Conservation (phyloP, 2,888 invertebrate genomes). For the Phaonia tiefii region DNA sequence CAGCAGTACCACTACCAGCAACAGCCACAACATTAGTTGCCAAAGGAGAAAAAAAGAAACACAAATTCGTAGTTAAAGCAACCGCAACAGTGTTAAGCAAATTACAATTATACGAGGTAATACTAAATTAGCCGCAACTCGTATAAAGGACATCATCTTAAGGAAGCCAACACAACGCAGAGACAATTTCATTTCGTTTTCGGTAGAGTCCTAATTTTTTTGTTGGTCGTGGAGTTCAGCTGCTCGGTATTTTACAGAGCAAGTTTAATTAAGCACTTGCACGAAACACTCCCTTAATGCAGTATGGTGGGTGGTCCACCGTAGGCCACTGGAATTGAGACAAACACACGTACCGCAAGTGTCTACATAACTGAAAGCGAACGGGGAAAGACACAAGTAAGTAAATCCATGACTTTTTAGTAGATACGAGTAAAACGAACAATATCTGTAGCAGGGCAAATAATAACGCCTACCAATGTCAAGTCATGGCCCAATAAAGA, state of each 20-base stretch:
- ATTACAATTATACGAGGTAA: constrained; percentile 63
- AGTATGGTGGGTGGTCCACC: background rate
- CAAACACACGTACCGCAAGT: no score
- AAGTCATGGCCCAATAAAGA: constrained; percentile 63
- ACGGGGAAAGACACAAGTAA: background rate
- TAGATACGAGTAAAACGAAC: background rate
- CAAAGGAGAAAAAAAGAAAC: background rate
- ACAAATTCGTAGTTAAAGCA: constrained; percentile 38
- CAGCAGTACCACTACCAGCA: constrained; percentile 1
- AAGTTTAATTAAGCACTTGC: constrained; percentile 49
- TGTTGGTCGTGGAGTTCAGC: constrained; percentile 5
- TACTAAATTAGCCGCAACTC: constrained; percentile 67
- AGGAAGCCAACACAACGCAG: constrained; percentile 38
- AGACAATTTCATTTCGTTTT: constrained; percentile 23
- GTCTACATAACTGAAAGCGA: background rate
- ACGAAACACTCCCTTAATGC: constrained; percentile 31
- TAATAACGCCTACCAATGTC: constrained; percentile 64
- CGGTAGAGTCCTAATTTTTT: background rate
- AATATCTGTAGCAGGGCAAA: background rate
- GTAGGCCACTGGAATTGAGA: no score
- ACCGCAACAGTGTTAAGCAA: constrained; percentile 62
- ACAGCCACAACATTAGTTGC: background rate
- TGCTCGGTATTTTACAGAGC: constrained; percentile 24
- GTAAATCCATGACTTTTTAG: constrained; percentile 29
- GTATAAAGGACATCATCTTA: constrained; percentile 36